phyloP scores from a whole-genome alignment of 2,888 invertebrate species.

The Eristalinus aeneus region DNA sequence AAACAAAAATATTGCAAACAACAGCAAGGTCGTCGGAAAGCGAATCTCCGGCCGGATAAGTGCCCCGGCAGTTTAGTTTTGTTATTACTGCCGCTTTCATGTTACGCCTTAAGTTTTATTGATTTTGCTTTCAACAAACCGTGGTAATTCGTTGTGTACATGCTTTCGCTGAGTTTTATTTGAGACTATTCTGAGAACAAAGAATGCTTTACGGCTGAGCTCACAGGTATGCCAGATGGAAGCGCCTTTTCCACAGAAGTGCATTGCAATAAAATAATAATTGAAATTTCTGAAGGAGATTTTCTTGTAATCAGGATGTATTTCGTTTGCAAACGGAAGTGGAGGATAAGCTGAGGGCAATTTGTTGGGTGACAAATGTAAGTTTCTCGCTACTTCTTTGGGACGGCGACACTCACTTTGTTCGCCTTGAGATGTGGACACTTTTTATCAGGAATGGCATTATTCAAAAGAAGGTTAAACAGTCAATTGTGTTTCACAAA shows the following conservation, averaged over 20 bases:
- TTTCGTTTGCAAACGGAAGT: too few species aligned
- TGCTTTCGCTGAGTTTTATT: slow-evolving; percentile 1
- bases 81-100: slow-evolving; percentile 21
- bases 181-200: neutral
- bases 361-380: too few species aligned
- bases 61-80: neutral
- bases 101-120: slow-evolving; percentile 9
- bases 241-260: neutral
- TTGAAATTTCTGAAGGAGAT: too few species aligned
- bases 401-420: too few species aligned
- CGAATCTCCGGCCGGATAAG: slow-evolving; percentile 1
- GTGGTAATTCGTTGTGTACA: neutral
- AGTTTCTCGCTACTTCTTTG: too few species aligned
- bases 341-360: too few species aligned
- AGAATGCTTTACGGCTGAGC: neutral
- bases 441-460: too few species aligned
- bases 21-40: neutral
- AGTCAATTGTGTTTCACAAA: too few species aligned
- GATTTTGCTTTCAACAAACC: neutral
- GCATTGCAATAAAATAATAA: too few species aligned
- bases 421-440: too few species aligned
- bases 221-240: neutral
- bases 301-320: too few species aligned
- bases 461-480: too few species aligned
- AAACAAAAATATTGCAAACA: neutral